Evolutionary conservation across 1,140 invertebrate genomes (phyloP), one percentile per base, ranked within the genome.

Genomic region (Platyscapa corneri): DNA sequence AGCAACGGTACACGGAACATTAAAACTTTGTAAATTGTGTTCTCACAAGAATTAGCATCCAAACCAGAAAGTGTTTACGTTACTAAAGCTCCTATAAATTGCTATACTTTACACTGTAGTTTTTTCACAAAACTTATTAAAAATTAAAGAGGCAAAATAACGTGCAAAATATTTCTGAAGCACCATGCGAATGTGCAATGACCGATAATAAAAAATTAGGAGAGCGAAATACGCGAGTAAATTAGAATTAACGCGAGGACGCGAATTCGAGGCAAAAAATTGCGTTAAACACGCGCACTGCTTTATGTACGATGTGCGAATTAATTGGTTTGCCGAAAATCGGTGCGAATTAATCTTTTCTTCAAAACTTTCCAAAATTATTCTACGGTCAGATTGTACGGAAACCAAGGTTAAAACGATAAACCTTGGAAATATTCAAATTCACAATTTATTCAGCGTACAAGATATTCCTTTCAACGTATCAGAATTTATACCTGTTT

Each of bases 371-470:
- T 37, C n/a, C 3, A 64, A 78, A 78, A 60, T 60, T 12, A 60
- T 78, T 56, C 23, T 42, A 37, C 12, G 65, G n/a, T 32, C 8
- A 18, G 2, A 56, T 27, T 34, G 14, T 53, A 23, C 12, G 23
- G 30, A 77, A 77, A 46, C 39, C 37, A 32, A 65, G 64, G 78
- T 46, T 67, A 46, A 32, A 64, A 42, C 37, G n/a, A 67, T 27
- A 72, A 82, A 72, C 70, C 81, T 82, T 82, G 42, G 56, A 37
- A 30, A 34, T 82, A 53, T 74, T 82, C 27, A 75, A 75, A 82
- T 82, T 75, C 30, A 82, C 16, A 75, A 83, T 83, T 76, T 34
- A 75, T 75, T 39, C 74, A 82, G 39, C 14, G 7, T 39, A 42
- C 8, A 56, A 34, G 27, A 82, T 5, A 72, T 82, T 56, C 67